Evolutionary conservation across 2,797 vertebrate species (phyloP).

Genomic region (Leuciscus waleckii): DNA sequence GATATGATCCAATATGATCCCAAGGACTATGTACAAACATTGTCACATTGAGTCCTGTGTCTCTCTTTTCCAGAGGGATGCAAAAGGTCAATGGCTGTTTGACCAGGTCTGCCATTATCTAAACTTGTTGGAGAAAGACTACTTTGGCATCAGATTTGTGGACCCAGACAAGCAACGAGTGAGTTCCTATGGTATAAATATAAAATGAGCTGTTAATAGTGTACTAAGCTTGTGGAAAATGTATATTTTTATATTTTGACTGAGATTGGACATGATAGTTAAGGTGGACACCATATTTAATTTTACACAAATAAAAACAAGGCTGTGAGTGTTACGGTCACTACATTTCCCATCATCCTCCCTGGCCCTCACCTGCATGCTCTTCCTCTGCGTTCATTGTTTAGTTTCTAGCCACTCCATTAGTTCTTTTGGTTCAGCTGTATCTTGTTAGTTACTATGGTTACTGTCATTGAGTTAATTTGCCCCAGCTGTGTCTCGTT

Average conservation of each 20-base stretch:
- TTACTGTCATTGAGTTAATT: no score
- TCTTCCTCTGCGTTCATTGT: no score
- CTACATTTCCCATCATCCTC: no score
- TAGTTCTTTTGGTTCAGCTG: no score
- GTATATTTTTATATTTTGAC: neutral
- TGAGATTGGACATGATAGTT: neutral
- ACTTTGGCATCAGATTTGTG: constrained; percentile 95
- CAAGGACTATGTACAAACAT: neutral
- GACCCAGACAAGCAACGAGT: constrained; percentile 97
- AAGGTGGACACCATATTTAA: neutral
- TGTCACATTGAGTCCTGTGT: neutral
- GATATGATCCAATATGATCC: neutral
- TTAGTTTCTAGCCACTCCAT: no score
- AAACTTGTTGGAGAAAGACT: constrained; percentile 97
- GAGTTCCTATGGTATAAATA: constrained; percentile 62
- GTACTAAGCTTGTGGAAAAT: neutral
- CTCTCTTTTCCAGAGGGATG: constrained; percentile 86
- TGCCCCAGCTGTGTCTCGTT: no score
- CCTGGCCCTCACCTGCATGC: no score
- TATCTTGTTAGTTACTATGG: no score
- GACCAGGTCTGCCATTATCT: constrained; percentile 96
- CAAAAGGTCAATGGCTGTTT: constrained; percentile 95
- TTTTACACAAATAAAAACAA: neutral
- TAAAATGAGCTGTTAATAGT: neutral
- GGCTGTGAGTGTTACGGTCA: neutral